Evolutionary conservation across 2,113 vertebrate genomes (phyloP), one percentile per base, ranked within the genome.

Genomic region (Pogona vitticeps): DNA sequence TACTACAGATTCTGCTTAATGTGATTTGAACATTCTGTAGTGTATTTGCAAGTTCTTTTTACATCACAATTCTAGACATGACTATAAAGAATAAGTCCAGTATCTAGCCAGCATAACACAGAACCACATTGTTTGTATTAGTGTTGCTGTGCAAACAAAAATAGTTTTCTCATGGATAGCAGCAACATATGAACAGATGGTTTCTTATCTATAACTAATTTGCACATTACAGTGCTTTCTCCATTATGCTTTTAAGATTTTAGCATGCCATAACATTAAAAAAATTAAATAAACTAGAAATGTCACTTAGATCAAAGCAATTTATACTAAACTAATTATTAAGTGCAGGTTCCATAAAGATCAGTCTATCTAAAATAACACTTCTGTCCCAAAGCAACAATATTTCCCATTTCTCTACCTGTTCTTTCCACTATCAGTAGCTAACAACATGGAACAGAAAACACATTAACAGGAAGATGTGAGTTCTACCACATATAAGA

Each of bases 1-100:
- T 88, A 26, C 65, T 77, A 91, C 81, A 36, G 83, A 86, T 78
- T 31, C 46, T 33, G 38, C 14, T 89, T 36, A 12, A 68, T 52
- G 46, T 52, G 46, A 52, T 52, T 52, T 52, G 46, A 52, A 52
- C 46, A 52, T 52, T 52, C 42, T 82, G n/a, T 33, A 72, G 40
- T 91, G 67, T 10, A 12, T 14, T 92, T 89, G 13, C 28, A 89
- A 13, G 4, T 70, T 58, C 15, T 58, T 78, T 84, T 46, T n/a
- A 52, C 23, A 76, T 56, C 63, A 67, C 40, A 84, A 76, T 76
- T 42, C 12, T 31, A 65, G 28, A 46, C 40, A 33, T 40, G 28
- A 65, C 26, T 38, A 63, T 80, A 80, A 40, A 31, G 26, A 15
- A 14, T 17, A 76, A 75, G 9, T 40, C 46, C 46, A 52, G 17